Percentiles rank a stretch among this genome's conserved stretches.
Conservation (phyloP, 2,888 invertebrate genomes). For the Ashinkailepas kermadecensis region DNA sequence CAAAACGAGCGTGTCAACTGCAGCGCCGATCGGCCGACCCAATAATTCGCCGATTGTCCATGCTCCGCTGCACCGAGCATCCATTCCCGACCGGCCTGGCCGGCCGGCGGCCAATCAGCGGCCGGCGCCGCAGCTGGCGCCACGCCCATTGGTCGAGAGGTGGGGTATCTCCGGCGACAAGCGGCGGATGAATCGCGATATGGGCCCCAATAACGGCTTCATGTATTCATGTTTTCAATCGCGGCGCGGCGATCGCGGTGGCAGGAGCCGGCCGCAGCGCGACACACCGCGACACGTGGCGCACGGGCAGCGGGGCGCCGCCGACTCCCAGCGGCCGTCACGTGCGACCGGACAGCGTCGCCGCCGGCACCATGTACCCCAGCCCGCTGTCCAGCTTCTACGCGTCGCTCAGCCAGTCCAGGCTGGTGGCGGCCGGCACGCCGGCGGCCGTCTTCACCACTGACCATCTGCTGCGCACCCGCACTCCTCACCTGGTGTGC, state of each 20-base stretch:
- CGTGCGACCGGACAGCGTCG: neutral
- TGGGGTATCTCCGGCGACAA: slow-evolving; percentile 12
- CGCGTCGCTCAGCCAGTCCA: slow-evolving; percentile 1
- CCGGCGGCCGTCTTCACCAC: neutral
- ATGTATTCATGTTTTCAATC: slow-evolving; percentile 21
- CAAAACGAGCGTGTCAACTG: slow-evolving; percentile 15
- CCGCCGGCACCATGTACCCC: neutral
- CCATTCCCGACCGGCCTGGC: neutral
- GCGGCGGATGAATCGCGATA: slow-evolving; percentile 18
- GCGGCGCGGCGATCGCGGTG: neutral
- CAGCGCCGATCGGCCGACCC: slow-evolving; percentile 13
- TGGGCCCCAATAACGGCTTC: slow-evolving; percentile 10
- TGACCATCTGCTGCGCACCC: neutral
- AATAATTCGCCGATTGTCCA: slow-evolving; percentile 21
- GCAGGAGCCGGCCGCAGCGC: neutral
- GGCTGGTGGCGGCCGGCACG: neutral
- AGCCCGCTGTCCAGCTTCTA: slow-evolving; percentile 11
- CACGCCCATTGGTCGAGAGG: neutral
- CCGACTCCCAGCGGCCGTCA: no score
- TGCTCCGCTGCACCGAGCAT: neutral
- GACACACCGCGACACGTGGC: neutral
- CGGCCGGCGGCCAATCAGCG: slow-evolving; percentile 3
- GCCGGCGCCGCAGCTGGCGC: neutral
- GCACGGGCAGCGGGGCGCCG: neutral
- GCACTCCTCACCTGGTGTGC: neutral